phyloP scores from a whole-genome alignment of 2,888 invertebrate species.

The Caenorhabditis virilis region DNA sequence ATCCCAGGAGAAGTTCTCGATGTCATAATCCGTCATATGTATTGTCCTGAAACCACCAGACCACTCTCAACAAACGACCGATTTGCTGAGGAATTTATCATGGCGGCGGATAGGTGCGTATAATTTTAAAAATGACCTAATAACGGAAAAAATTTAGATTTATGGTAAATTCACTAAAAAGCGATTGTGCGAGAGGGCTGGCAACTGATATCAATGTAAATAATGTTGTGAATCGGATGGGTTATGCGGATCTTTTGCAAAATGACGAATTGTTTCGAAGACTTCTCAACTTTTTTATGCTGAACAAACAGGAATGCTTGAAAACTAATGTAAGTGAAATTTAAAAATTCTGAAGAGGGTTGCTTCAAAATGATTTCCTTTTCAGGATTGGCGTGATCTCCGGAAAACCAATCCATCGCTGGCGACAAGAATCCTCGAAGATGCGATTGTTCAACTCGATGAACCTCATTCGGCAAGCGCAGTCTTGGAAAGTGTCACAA shows the following conservation, averaged over 20 bases:
- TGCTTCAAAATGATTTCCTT: neutral
- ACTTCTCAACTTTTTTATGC: conserved; percentile 25
- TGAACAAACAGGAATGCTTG: conserved; percentile 18
- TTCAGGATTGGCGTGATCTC: conserved; percentile 35
- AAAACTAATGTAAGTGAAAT: conserved; percentile 11
- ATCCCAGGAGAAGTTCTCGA: conserved; percentile 79
- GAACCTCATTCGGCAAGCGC: too few species aligned
- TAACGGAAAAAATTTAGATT: neutral
- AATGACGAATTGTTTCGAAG: conserved; percentile 35
- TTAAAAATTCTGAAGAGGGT: neutral
- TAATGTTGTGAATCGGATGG: conserved; percentile 93
- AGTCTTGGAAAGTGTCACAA: too few species aligned
- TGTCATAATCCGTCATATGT: conserved; percentile 96
- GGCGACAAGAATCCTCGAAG: conserved; percentile 32
- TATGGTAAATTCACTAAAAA: conserved; percentile 77
- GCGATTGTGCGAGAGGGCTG: conserved; percentile 95
- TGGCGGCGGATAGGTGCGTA: conserved; percentile 76
- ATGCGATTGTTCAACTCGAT: too few species aligned
- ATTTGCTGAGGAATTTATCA: neutral
- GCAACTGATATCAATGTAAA: conserved; percentile 92
- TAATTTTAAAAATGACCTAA: conserved; percentile 77
- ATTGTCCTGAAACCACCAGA: conserved; percentile 90
- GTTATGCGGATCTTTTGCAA: conserved; percentile 95
- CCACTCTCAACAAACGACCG: conserved; percentile 70
- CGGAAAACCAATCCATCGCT: conserved; percentile 12